Evolutionary conservation across 2,797 vertebrate genomes (phyloP), one percentile per base, ranked within the genome.

Genomic region (Enoplosus armatus): DNA sequence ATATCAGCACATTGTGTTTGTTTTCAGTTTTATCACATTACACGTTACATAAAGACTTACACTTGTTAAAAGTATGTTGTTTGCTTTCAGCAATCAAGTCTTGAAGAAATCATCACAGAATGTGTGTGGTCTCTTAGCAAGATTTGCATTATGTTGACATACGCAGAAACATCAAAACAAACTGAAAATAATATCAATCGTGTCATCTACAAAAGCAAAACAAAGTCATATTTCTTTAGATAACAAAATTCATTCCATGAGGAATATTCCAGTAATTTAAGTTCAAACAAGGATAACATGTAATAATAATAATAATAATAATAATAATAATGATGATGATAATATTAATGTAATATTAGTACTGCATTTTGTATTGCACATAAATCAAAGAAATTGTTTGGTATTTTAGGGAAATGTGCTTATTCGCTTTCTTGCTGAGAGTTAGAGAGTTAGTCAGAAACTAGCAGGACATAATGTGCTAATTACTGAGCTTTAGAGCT

Each of bases 81-180:
- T 72, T 85, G 75, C 83, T 87, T 83, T 54, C 5, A 58, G 35
- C 6, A 39, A n/a, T 60, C 14, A 45, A 22, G n/a, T 29, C 69
- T 70, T 74, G 50, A 6, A 35, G 39, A 37, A 63, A 33, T 39
- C 58, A 79, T 67, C 51, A 24, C 64, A 72, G 27, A 47, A 51
- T 45, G 67, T 72, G 87, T 85, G 83, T 86, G 87, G 87, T 87
- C 86, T 61, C 33, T 10, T 24, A 63, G 56, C 72, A 53, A 71
- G 60, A 66, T 24, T 59, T 22, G 6, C 10, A 41, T 72, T 51
- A 55, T 64, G 71, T 66, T 80, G 65, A 84, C 56, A 61, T 43
- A 29, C 8, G 4, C 33, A 37, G 1, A 68, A 67, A 72, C 69
- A 66, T 45, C 22, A 51, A 69, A 82, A 70, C 59, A 60, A 35